Evolutionary conservation across 2,113 vertebrate species (phyloP).

Genomic region (Channa maculata): DNA sequence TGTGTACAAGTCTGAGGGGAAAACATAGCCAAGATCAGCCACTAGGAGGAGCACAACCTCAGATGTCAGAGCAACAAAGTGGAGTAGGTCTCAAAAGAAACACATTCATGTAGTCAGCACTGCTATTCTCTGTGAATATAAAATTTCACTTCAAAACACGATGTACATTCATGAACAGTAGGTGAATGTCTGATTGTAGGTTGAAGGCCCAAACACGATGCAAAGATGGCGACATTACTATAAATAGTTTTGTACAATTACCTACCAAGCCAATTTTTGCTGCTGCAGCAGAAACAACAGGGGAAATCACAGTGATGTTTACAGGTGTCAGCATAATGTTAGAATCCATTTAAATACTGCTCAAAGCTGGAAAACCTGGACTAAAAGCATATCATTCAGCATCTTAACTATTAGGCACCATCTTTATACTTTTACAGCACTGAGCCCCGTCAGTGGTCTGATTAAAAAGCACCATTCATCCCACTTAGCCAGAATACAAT

Average conservation of each 20-base stretch:
- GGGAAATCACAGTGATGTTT: constrained; percentile 44
- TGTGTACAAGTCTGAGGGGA: constrained; percentile 52
- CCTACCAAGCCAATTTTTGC: constrained; percentile 23
- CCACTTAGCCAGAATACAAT: constrained; percentile 83
- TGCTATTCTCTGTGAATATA: constrained; percentile 14
- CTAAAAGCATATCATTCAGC: constrained; percentile 75
- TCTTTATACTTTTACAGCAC: constrained; percentile 74
- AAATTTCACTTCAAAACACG: constrained; percentile 7
- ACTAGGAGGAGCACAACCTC: constrained; percentile 83
- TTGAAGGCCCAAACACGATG: constrained; percentile 3
- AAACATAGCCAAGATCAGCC: constrained; percentile 66
- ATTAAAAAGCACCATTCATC: constrained; percentile 84
- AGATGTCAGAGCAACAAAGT: constrained; percentile 62
- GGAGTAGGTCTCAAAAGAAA: constrained; percentile 43
- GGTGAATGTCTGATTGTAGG: not conserved
- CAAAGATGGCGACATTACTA: constrained; percentile 14
- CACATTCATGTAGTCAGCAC: not conserved
- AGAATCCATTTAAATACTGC: constrained; percentile 59
- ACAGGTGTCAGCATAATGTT: constrained; percentile 59
- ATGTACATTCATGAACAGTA: constrained; percentile 2
- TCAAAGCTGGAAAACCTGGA: constrained; percentile 48
- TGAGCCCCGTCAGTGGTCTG: constrained; percentile 75
- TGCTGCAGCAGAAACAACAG: constrained; percentile 12
- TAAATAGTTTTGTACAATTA: constrained; percentile 21
- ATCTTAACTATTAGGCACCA: constrained; percentile 71